Evolutionary conservation across 2,113 vertebrate species (phyloP).

Genomic region (Menura novaehollandiae): DNA sequence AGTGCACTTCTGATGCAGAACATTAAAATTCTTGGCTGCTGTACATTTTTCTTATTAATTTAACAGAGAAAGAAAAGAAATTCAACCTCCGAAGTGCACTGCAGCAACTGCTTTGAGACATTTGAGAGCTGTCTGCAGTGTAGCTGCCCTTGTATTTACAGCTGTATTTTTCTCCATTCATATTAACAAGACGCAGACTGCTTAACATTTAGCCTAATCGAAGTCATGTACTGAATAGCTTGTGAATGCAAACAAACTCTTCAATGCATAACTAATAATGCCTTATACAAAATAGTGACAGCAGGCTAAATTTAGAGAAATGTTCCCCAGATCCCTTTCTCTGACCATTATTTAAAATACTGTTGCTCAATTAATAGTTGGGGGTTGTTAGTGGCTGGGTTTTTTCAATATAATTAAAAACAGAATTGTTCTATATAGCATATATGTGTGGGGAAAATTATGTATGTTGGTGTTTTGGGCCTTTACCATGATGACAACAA

Average conservation of each 20-base stretch:
- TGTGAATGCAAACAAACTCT: neutral
- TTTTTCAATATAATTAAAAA: neutral
- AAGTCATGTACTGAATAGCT: neutral
- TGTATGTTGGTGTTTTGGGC: neutral
- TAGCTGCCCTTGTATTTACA: neutral
- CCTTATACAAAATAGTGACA: neutral
- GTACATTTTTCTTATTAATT: neutral
- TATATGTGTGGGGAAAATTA: neutral
- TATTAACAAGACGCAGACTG: slow-evolving; percentile 6
- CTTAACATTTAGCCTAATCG: slow-evolving; percentile 16
- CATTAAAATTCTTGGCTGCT: neutral
- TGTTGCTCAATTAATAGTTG: neutral
- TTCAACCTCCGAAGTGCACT: neutral
- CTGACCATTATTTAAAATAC: neutral
- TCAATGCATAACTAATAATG: neutral
- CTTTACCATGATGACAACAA: neutral
- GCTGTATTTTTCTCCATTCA: slow-evolving; percentile 22
- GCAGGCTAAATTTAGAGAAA: neutral
- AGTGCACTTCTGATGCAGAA: neutral
- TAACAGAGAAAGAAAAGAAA: neutral
- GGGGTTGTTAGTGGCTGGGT: neutral
- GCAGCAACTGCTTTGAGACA: neutral
- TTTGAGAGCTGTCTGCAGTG: neutral
- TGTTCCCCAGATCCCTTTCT: neutral
- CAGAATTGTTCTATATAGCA: neutral